Base-by-base conservation (phyloP, 53 echinoderm and acorn worm species). In the Astropecten irregularis region DNA sequence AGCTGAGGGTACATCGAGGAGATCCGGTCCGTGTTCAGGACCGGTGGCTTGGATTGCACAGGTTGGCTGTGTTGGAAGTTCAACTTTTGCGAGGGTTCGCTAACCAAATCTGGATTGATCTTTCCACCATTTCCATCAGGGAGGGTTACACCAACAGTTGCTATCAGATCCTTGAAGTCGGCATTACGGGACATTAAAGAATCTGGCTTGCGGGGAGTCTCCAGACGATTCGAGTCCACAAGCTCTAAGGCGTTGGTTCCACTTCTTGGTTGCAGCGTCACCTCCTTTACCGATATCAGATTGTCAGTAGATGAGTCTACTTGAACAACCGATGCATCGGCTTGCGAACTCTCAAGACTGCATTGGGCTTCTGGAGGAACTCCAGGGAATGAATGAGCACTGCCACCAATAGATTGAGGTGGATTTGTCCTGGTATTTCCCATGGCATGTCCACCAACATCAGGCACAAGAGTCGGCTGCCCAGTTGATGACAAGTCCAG, bases 1-100 rank as follows among this genome's bases (percentile, higher is more conserved):
- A 96, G 87, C 83, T 96, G 96, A 11, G 96, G 93, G 65, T 84
- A 95, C 42, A 95, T 49, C 11, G 35, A 46, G 27, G 74, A 74
- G 29, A 74, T 74, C 74, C 56, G 74, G 27, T 57, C 57, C 4
- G 40, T 22, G 39, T 57, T 55, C 13, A 74, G 55, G 0, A 10
- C 16, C 4, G 54, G 73, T 4, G 37, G 32, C 3, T 21, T 20
- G 11, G 56, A 16, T 0, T 68, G 68, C 42, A 9, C 28, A 13
- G 44, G 44, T 40, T 9, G 27, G 46, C 26, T 23, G 34, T 40
- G 36, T n/a, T 7, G 10, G 27, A 22, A 3, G 25, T 22, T 22
- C 27, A 25, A 27, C 9, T 1, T 10, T 22, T 21, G n/a, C 11
- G 36, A n/a, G 2, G 26, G 55, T 33, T 35, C 9, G 11, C 15